A percentile compares a stretch with the other conserved stretches of the same genome.
phyloP scores from a whole-genome alignment of 1,140 invertebrate genomes.

The Tetranychus urticae region DNA sequence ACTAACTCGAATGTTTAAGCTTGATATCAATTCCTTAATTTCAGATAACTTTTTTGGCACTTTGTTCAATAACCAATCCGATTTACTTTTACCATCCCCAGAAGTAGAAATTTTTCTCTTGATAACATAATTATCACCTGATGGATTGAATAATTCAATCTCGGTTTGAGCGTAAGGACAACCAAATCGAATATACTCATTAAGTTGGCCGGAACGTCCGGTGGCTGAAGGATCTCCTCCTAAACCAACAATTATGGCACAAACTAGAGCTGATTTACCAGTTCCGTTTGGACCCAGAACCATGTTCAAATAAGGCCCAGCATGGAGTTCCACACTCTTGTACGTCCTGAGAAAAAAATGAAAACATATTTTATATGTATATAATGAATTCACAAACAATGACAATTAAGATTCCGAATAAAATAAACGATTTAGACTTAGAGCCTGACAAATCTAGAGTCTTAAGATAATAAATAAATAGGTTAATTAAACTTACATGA shows the following conservation, averaged over 20 bases:
- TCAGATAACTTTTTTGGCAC: conserved; percentile 26
- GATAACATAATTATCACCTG: conserved; percentile 15
- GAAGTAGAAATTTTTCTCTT: conserved; percentile 25
- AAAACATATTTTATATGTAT: too few relatives aligned
- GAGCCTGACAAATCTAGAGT: too few relatives aligned
- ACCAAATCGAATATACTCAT: conserved; percentile 42
- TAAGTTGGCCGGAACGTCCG: conserved; percentile 16
- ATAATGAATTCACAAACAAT: too few relatives aligned
- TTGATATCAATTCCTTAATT: conserved; percentile 29
- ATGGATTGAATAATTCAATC: conserved; percentile 39
- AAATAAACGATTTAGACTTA: too few relatives aligned
- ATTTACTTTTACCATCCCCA: conserved; percentile 19
- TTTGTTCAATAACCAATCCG: conserved; percentile 40
- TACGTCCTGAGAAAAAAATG: neutral
- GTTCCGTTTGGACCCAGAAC: conserved; percentile 87
- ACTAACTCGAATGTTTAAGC: conserved; percentile 45
- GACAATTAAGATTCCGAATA: too few relatives aligned
- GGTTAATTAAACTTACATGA: neutral
- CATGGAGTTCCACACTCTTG: conserved; percentile 22
- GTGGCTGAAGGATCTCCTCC: conserved; percentile 25
- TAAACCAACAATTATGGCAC: conserved; percentile 73
- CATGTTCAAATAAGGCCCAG: conserved; percentile 61
- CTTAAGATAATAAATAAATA: too few relatives aligned
- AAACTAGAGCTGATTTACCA: conserved; percentile 86
- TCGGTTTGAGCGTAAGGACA: conserved; percentile 41